Percentiles rank a stretch among this genome's conserved stretches.
These are phyloP conservation scores for Heliornis fulica DNA, from an alignment of 2,113 vertebrate species.

Conservation along the genomic window DNA sequence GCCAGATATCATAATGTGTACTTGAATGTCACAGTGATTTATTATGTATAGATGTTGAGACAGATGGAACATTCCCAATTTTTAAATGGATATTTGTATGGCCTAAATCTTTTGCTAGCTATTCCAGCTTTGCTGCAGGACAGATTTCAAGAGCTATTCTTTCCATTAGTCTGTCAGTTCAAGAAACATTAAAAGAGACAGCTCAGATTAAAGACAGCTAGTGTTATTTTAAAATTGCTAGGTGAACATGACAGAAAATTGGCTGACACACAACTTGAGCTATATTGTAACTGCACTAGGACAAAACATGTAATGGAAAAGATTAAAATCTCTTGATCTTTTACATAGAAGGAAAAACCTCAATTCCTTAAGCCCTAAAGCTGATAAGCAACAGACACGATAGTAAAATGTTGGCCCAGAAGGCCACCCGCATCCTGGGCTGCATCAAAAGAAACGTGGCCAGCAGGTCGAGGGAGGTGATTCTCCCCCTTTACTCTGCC, in stretches of 20 bases:
- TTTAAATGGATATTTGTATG: neutral
- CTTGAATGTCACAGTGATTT: neutral
- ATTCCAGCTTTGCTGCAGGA: neutral
- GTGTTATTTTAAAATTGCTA: neutral
- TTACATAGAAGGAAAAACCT: neutral
- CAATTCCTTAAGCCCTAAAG: neutral
- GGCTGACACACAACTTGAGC: neutral
- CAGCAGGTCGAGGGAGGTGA: too few relatives aligned
- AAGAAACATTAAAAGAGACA: neutral
- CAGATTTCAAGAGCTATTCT: neutral
- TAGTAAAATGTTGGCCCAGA: neutral
- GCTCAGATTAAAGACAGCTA: neutral
- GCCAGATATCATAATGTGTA: neutral
- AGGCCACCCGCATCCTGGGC: too few relatives aligned
- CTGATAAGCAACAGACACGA: neutral
- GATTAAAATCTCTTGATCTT: neutral
- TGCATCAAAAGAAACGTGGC: too few relatives aligned
- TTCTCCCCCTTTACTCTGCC: too few relatives aligned
- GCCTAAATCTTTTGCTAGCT: neutral
- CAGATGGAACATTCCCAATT: neutral
- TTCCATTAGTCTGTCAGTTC: neutral
- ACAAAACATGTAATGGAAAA: neutral
- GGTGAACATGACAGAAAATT: neutral
- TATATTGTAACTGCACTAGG: neutral
- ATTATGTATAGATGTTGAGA: neutral